Evolutionary conservation across 1,140 invertebrate genomes (phyloP).

Genomic region (Zaprionus nigranus): DNA sequence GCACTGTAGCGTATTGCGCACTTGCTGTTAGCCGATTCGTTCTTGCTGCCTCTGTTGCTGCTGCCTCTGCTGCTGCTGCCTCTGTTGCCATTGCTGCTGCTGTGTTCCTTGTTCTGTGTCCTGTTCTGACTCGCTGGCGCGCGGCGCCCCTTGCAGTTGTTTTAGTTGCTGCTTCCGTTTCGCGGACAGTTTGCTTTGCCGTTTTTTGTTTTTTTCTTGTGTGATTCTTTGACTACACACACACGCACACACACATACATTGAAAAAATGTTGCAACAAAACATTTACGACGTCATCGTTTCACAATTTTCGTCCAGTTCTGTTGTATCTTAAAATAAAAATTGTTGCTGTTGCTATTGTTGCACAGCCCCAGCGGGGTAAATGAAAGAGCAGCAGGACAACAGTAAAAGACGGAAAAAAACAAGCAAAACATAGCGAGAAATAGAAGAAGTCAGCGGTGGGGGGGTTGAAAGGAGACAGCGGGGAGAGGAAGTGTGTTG

Average conservation of each 20-base stretch:
- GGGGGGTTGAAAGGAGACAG: not conserved
- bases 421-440: not conserved
- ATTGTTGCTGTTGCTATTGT: slow-evolving; percentile 54
- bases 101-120: slow-evolving; percentile 1
- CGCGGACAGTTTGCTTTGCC: slow-evolving; percentile 79
- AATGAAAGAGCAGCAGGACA: slow-evolving; percentile 19
- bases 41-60: not conserved
- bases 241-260: not conserved
- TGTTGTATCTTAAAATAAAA: slow-evolving; percentile 72
- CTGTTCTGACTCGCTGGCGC: slow-evolving; percentile 19
- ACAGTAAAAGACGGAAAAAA: slow-evolving; percentile 2
- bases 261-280: slow-evolving; percentile 75
- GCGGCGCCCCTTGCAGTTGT: slow-evolving; percentile 66
- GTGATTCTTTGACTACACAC: slow-evolving; percentile 40
- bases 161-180: slow-evolving; percentile 77
- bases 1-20: slow-evolving; percentile 9
- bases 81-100: not conserved
- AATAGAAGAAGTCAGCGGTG: slow-evolving; percentile 11
- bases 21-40: slow-evolving; percentile 4
- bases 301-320: slow-evolving; percentile 72
- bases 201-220: slow-evolving; percentile 67
- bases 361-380: slow-evolving; percentile 31
- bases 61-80: not conserved
- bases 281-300: slow-evolving; percentile 82
- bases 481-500: slow-evolving; percentile 1